A percentile compares a stretch with the other conserved stretches of the same genome.
Evolutionary conservation across 2,888 invertebrate genomes (phyloP).

Genomic region (Leptinotarsa juncta): DNA sequence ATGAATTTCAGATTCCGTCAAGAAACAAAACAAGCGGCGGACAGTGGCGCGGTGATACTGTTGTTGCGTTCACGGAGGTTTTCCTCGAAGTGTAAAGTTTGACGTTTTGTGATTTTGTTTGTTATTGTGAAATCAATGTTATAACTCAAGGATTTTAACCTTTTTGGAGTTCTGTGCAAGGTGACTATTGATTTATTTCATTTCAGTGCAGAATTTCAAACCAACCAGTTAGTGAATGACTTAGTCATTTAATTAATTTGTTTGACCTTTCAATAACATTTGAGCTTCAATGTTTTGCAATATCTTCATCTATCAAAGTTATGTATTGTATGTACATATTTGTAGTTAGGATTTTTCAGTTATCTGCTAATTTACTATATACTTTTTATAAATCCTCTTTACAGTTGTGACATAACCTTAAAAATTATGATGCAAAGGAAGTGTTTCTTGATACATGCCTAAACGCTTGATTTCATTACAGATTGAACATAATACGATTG

Average conservation of each 20-base stretch:
- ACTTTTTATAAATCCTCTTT: background rate
- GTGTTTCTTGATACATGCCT: no score
- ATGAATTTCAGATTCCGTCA: constrained; percentile 46
- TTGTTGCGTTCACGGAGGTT: constrained; percentile 42
- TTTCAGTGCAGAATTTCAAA: background rate
- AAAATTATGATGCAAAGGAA: no score
- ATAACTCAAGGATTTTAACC: constrained; percentile 42
- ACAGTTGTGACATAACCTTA: background rate
- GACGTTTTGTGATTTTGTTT: constrained; percentile 35
- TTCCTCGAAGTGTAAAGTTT: constrained; percentile 39
- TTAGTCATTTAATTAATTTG: constrained; percentile 43
- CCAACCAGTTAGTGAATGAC: constrained; percentile 42
- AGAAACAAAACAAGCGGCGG: constrained; percentile 26
- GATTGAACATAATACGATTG: no score
- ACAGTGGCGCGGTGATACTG: constrained; percentile 51
- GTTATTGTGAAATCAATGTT: constrained; percentile 40
- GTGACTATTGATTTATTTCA: constrained; percentile 32
- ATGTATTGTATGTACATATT: constrained; percentile 21
- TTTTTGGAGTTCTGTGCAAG: constrained; percentile 42
- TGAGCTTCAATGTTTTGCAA: constrained; percentile 35
- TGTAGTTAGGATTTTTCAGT: constrained; percentile 13
- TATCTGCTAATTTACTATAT: background rate
- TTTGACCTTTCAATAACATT: constrained; percentile 45
- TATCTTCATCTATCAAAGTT: constrained; percentile 27
- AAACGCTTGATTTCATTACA: no score